A percentile compares a stretch with the other conserved stretches of the same genome.
Evolutionary conservation across 2,888 invertebrate species (phyloP).

Genomic region (Leptopilina drosophilae): DNA sequence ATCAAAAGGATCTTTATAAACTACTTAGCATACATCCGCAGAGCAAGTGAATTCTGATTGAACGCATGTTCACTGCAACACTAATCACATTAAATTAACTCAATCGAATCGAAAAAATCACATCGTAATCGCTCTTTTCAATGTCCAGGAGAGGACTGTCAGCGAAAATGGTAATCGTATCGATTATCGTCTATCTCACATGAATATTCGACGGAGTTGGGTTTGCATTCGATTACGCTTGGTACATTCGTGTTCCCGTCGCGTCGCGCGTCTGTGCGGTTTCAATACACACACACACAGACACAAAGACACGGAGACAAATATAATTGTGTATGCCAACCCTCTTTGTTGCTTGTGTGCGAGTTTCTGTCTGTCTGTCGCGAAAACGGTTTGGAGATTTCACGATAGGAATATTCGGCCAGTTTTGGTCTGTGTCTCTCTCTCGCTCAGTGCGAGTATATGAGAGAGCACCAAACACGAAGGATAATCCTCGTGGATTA

Average conservation of each 20-base stretch:
- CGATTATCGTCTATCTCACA: slow-evolving; percentile 41
- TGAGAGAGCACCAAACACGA: slow-evolving; percentile 63
- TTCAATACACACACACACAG: background rate
- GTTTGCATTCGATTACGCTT: slow-evolving; percentile 39
- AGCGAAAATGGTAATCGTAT: slow-evolving; percentile 41
- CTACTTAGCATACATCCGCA: slow-evolving; percentile 18
- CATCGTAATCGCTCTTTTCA: slow-evolving; percentile 40
- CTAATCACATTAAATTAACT: slow-evolving; percentile 36
- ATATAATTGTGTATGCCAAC: background rate
- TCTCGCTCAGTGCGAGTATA: slow-evolving; percentile 49
- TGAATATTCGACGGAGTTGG: slow-evolving; percentile 39
- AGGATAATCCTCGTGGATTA: slow-evolving; percentile 77
- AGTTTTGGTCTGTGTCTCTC: slow-evolving; percentile 60
- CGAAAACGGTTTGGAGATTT: slow-evolving; percentile 32
- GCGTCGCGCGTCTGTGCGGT: background rate
- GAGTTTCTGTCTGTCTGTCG: slow-evolving; percentile 12
- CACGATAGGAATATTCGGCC: slow-evolving; percentile 68
- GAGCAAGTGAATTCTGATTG: slow-evolving; percentile 25
- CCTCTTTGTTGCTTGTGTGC: background rate
- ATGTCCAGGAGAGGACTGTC: slow-evolving; percentile 37
- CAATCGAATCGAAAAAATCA: slow-evolving; percentile 25
- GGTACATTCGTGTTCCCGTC: slow-evolving; percentile 35
- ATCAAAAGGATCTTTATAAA: background rate
- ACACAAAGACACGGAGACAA: background rate
- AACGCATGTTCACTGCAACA: slow-evolving; percentile 22